These are phyloP conservation scores for Felis chaus DNA, from an alignment of 2,113 vertebrate species.

Conservation along the genomic window DNA sequence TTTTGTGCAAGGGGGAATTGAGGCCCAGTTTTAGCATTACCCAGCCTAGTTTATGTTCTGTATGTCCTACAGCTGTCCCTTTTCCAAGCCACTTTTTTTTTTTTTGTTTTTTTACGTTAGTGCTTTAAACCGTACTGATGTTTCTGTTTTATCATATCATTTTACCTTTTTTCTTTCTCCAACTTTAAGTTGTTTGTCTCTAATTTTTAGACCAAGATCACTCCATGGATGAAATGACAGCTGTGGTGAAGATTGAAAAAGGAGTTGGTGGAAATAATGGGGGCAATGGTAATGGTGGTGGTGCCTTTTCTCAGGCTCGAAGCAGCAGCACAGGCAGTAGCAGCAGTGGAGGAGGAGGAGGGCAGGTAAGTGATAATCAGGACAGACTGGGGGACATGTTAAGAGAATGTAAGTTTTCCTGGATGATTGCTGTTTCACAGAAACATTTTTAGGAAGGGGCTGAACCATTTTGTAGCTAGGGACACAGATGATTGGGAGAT, in stretches of 20 bases:
- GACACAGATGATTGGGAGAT: slow-evolving; percentile 14
- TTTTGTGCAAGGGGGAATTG: slow-evolving; percentile 10
- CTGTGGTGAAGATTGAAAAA: slow-evolving; percentile 85
- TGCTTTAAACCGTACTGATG: neutral
- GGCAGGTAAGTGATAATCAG: slow-evolving; percentile 81
- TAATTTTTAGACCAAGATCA: slow-evolving; percentile 85
- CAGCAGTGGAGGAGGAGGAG: slow-evolving; percentile 76
- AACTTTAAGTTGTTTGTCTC: slow-evolving; percentile 55
- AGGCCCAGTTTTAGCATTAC: neutral
- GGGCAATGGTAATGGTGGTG: slow-evolving; percentile 78
- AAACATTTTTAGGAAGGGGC: neutral
- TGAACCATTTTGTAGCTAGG: neutral
- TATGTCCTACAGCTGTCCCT: neutral
- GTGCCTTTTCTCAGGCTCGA: slow-evolving; percentile 76
- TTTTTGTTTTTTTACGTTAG: neutral
- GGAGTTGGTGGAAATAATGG: slow-evolving; percentile 82
- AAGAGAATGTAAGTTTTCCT: neutral
- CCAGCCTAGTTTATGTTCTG: neutral
- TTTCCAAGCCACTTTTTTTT: neutral
- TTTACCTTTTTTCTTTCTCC: neutral
- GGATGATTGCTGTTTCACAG: neutral
- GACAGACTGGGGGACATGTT: neutral
- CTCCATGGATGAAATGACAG: slow-evolving; percentile 84
- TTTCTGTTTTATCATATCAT: neutral
- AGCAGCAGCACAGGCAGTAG: slow-evolving; percentile 79